Percentiles rank a stretch among this genome's conserved stretches.
These are phyloP conservation scores for Cyrtodaria siliqua DNA, from an alignment of 2,888 invertebrate species.

Conservation along the genomic window DNA sequence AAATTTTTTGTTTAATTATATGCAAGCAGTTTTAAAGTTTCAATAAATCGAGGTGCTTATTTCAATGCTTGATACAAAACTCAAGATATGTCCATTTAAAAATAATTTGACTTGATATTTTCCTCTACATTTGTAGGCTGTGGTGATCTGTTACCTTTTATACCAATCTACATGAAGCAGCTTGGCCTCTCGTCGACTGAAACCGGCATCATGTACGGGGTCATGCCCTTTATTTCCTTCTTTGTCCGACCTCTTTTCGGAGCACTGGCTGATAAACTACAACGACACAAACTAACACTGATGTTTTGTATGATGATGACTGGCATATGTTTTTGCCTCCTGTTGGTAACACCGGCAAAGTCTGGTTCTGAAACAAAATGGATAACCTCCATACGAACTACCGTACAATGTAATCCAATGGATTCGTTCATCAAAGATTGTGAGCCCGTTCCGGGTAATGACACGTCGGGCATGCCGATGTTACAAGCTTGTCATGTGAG, in stretches of 20 bases:
- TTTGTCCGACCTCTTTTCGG: conserved; percentile 93
- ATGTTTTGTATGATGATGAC: conserved; percentile 92
- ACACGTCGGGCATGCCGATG: not conserved
- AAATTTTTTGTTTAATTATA: too few species aligned
- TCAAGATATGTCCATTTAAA: too few species aligned
- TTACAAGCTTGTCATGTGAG: conserved; percentile 25
- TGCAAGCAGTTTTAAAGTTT: too few species aligned
- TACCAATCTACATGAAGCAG: conserved; percentile 92
- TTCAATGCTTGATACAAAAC: too few species aligned
- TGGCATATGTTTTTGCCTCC: conserved; percentile 92
- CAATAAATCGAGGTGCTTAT: too few species aligned
- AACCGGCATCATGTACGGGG: conserved; percentile 91
- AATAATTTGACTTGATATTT: too few species aligned
- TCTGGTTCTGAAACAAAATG: not conserved
- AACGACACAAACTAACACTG: conserved; percentile 93
- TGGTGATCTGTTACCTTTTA: conserved; percentile 93
- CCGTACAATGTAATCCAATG: conserved; percentile 70
- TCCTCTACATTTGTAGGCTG: too few species aligned
- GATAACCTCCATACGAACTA: conserved; percentile 50
- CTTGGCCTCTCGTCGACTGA: conserved; percentile 92
- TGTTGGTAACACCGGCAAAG: conserved; percentile 87
- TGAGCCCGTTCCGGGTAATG: conserved; percentile 13
- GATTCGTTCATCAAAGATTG: conserved; percentile 78
- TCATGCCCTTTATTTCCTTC: conserved; percentile 92
- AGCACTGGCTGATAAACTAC: conserved; percentile 92